phyloP scores from a whole-genome alignment of 1,140 invertebrate genomes.

The Trachymyrmex cornetzi region DNA sequence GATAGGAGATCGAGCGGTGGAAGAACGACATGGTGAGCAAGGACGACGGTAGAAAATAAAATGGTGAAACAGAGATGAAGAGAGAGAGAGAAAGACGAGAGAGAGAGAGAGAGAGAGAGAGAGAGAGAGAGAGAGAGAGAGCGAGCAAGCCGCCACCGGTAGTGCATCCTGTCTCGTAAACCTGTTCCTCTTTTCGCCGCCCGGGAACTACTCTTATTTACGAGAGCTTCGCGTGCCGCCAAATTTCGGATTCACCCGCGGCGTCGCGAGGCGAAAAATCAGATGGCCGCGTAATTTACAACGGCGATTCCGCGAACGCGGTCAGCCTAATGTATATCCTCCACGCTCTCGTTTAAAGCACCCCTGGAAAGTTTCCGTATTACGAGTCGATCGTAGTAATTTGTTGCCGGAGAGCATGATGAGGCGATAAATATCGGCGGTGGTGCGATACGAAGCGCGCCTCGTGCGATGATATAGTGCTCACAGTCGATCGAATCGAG shows the following conservation, averaged over 20 bases:
- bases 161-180: conserved; percentile 76
- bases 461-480: conserved; percentile 34
- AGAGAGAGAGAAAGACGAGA: conserved; percentile 45
- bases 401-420: conserved; percentile 29
- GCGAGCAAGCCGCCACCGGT: conserved; percentile 45
- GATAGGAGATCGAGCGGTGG: conserved; percentile 71
- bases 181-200: conserved; percentile 77
- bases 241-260: conserved; percentile 76
- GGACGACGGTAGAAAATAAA: conserved; percentile 21
- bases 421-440: conserved; percentile 45
- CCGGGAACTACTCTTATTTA: conserved; percentile 75
- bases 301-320: conserved; percentile 30
- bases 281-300: conserved; percentile 49
- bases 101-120: conserved; percentile 36
- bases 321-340: background rate
- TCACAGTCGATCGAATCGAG: background rate
- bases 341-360: conserved; percentile 28
- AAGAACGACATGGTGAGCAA: conserved; percentile 3
- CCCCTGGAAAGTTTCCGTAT: conserved; percentile 40
- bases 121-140: background rate
- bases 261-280: conserved; percentile 64
- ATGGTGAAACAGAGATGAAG: conserved; percentile 9
- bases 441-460: conserved; percentile 2
- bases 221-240: conserved; percentile 74
- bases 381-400: conserved; percentile 50